Evolutionary conservation across 2,797 vertebrate genomes (phyloP).

Genomic region (Falco peregrinus): DNA sequence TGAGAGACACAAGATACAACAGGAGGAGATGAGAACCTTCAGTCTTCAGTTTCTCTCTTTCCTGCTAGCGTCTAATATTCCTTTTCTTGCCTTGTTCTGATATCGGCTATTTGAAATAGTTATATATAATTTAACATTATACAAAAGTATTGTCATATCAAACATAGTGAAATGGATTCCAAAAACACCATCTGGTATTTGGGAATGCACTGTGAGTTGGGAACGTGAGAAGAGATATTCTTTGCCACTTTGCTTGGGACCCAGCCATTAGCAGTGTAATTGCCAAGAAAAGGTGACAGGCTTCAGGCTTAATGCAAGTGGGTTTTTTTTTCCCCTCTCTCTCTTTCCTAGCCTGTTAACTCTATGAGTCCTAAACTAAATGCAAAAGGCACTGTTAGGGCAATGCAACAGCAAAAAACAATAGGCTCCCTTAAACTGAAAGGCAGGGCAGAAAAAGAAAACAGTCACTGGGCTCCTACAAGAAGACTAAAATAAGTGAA

Average conservation of each 20-base stretch:
- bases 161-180: constrained; percentile 90
- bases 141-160: constrained; percentile 89
- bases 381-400: constrained; percentile 56
- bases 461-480: neutral
- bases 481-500: constrained; percentile 19
- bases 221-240: constrained; percentile 90
- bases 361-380: constrained; percentile 76
- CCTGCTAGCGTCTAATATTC: constrained; percentile 78
- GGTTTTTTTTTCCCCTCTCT: constrained; percentile 47
- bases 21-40: constrained; percentile 65
- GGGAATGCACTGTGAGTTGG: constrained; percentile 85
- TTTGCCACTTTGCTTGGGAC: constrained; percentile 91
- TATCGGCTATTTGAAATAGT: constrained; percentile 81
- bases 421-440: constrained; percentile 29
- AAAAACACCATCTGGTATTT: constrained; percentile 98
- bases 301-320: constrained; percentile 82
- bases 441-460: constrained; percentile 22
- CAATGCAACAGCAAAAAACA: constrained; percentile 24
- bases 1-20: constrained; percentile 62
- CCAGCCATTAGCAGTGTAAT: constrained; percentile 88
- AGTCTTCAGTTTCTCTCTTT: constrained; percentile 74
- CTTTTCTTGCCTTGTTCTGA: constrained; percentile 75
- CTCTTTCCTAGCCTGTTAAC: constrained; percentile 74
- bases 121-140: constrained; percentile 89
- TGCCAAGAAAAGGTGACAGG: constrained; percentile 98